phyloP scores from a whole-genome alignment of 2,113 vertebrate genomes.

The Macaca mulatta region DNA sequence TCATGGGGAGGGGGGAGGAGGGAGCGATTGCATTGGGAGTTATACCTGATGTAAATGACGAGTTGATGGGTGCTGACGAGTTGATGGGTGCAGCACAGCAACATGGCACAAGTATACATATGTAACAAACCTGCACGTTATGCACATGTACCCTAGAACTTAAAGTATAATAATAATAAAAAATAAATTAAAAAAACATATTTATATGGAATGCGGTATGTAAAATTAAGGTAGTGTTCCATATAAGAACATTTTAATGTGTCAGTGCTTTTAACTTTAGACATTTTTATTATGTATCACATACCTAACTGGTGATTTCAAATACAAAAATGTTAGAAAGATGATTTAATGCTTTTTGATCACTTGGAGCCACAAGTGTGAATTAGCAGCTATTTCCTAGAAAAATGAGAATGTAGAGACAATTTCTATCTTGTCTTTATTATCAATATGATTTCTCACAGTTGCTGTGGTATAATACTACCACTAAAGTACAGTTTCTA shows the following conservation, averaged over 20 bases:
- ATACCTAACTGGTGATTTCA: conserved; percentile 4
- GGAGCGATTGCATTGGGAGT: no score
- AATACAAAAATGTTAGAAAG: conserved; percentile 28
- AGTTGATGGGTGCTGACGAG: no score
- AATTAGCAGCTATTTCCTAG: not conserved
- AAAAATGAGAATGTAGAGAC: not conserved
- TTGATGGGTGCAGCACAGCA: no score
- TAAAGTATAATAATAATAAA: no score
- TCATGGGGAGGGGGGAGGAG: fast-evolving
- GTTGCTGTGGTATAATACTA: not conserved
- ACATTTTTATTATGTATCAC: conserved; percentile 38
- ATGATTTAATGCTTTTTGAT: conserved; percentile 53
- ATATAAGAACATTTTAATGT: conserved; percentile 23
- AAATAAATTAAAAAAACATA: not conserved
- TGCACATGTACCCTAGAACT: no score
- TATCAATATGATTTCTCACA: not conserved
- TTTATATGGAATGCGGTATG: not conserved
- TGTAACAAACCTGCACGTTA: no score
- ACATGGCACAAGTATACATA: no score
- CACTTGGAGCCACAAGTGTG: not conserved
- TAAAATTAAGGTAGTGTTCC: not conserved
- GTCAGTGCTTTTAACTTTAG: not conserved
- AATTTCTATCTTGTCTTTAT: not conserved
- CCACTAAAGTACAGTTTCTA: not conserved
- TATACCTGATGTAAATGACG: no score